Conservation (phyloP, 2,113 vertebrate species). For the Bubo bubo region DNA sequence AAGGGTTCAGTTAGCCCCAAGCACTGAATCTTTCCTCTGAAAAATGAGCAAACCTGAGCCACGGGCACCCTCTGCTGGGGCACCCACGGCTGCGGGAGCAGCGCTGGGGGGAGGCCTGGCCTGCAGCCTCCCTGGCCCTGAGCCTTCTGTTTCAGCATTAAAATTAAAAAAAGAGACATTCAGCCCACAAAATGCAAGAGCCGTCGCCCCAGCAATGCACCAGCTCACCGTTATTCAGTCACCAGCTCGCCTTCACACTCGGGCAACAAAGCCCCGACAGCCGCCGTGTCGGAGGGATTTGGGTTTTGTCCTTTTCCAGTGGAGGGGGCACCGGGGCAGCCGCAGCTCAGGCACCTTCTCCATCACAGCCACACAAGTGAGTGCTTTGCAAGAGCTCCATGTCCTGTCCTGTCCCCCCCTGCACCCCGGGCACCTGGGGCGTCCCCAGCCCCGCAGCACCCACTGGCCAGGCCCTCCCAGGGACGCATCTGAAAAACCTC, state of each 20-base stretch:
- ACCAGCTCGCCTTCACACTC: not conserved
- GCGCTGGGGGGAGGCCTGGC: not conserved
- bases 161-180: not conserved
- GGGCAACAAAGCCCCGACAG: fast-evolving
- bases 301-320: not conserved
- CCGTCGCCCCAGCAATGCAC: not conserved
- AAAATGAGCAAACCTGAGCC: conserved; percentile 27
- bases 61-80: conserved; percentile 65
- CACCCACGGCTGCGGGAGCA: not conserved
- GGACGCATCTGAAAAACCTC: not conserved
- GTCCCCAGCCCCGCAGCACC: not conserved
- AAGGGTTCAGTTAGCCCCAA: not conserved
- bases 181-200: not conserved
- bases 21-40: not conserved
- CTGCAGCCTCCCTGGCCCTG: not conserved
- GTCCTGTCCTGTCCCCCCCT: not conserved
- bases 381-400: fast-evolving
- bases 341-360: not conserved
- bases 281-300: fast-evolving
- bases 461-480: not conserved
- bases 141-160: not conserved
- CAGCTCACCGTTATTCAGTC: not conserved
- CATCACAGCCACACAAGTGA: not conserved
- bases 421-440: not conserved
- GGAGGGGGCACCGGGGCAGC: not conserved